phyloP scores from a whole-genome alignment of 1,140 invertebrate genomes.

The Scaptomyza montana region DNA sequence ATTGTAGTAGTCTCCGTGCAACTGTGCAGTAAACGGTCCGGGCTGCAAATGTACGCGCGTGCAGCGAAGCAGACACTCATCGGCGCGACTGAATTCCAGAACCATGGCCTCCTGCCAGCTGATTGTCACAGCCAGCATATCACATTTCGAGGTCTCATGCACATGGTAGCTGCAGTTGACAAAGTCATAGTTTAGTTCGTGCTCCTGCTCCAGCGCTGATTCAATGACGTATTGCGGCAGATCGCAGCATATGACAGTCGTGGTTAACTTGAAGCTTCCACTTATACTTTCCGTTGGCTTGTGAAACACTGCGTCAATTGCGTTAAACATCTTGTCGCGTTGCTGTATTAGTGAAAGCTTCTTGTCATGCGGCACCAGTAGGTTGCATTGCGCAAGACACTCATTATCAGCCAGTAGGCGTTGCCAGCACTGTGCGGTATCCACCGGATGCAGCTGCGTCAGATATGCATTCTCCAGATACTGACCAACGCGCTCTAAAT shows the following conservation, averaged over 20 bases:
- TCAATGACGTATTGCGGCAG: slow-evolving; percentile 51
- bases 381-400: slow-evolving; percentile 87
- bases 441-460: slow-evolving; percentile 86
- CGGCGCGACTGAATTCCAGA: slow-evolving; percentile 62
- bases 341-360: slow-evolving; percentile 93
- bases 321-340: slow-evolving; percentile 88
- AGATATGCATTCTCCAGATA: slow-evolving; percentile 90
- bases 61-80: slow-evolving; percentile 54
- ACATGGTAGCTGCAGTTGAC: slow-evolving; percentile 70
- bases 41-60: slow-evolving; percentile 68
- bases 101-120: slow-evolving; percentile 67
- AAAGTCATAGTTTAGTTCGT: slow-evolving; percentile 78
- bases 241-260: slow-evolving; percentile 84
- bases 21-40: slow-evolving; percentile 70
- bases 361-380: slow-evolving; percentile 90
- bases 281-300: slow-evolving; percentile 88
- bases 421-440: slow-evolving; percentile 90
- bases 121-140: slow-evolving; percentile 67
- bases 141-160: slow-evolving; percentile 51
- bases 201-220: slow-evolving; percentile 36
- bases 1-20: slow-evolving; percentile 69
- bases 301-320: slow-evolving; percentile 89
- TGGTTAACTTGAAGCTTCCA: slow-evolving; percentile 86
- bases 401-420: slow-evolving; percentile 90
- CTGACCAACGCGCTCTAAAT: slow-evolving; percentile 95